A percentile compares a stretch with the other conserved stretches of the same genome.
phyloP scores from a whole-genome alignment of 2,888 invertebrate species.

The Drosophila melanosoma region DNA sequence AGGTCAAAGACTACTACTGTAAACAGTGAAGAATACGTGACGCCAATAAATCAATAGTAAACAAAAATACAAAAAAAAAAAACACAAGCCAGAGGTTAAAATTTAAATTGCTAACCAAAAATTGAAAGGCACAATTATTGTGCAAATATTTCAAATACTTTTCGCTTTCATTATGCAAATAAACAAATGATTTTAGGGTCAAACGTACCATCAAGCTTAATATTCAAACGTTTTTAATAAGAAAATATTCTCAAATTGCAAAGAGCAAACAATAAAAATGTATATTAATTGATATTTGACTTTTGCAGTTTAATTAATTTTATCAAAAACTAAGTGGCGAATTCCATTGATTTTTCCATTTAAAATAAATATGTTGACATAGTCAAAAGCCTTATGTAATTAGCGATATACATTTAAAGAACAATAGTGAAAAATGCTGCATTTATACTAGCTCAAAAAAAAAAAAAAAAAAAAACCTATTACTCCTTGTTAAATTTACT shows the following conservation, averaged over 20 bases:
- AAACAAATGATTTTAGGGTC: conserved; percentile 20
- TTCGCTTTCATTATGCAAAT: conserved; percentile 62
- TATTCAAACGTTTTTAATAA: neutral
- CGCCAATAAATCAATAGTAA: conserved; percentile 70
- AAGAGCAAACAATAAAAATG: neutral
- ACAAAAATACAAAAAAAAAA: conserved; percentile 27
- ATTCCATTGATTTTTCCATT: neutral
- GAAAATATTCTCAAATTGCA: neutral
- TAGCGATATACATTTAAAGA: neutral
- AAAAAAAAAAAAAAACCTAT: neutral
- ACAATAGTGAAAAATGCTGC: neutral
- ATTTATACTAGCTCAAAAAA: neutral
- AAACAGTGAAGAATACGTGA: conserved; percentile 60
- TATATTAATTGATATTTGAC: neutral
- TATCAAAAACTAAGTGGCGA: neutral
- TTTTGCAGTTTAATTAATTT: neutral
- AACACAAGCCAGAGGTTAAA: conserved; percentile 27
- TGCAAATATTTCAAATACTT: conserved; percentile 68
- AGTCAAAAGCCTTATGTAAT: neutral
- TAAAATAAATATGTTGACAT: neutral
- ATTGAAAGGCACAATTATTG: conserved; percentile 48
- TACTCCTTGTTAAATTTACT: too few species aligned
- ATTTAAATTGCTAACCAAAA: conserved; percentile 29
- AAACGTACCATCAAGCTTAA: neutral
- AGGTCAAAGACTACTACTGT: conserved; percentile 69